Percentiles rank a stretch among this genome's conserved stretches.
Conservation (phyloP, 1,140 invertebrate genomes). For the Carcinoscorpius rotundicauda region DNA sequence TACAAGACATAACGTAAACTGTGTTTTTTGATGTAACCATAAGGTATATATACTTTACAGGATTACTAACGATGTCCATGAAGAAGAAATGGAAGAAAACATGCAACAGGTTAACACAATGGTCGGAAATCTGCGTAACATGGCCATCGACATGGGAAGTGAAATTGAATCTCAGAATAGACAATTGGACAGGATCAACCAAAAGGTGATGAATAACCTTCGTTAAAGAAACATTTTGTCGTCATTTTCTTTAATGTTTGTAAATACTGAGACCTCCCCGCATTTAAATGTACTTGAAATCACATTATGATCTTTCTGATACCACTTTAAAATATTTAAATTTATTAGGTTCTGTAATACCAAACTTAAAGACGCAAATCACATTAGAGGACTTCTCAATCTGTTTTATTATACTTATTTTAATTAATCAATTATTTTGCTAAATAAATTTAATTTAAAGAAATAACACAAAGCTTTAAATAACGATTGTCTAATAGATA, state of each 20-base stretch:
- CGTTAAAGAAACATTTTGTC: neutral
- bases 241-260: neutral
- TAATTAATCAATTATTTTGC: no score
- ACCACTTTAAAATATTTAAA: neutral
- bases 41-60: conserved; percentile 25
- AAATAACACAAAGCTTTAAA: no score
- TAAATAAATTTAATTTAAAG: no score
- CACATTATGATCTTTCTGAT: neutral
- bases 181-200: conserved; percentile 93
- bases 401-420: no score
- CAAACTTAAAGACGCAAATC: neutral
- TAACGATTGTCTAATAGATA: no score
- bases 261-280: no score
- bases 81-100: conserved; percentile 47
- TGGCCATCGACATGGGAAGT: conserved; percentile 98
- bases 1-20: no score
- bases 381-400: neutral
- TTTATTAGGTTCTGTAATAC: neutral
- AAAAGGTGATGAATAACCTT: conserved; percentile 57
- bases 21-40: no score
- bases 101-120: conserved; percentile 59
- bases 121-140: conserved; percentile 96
- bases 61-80: conserved; percentile 47
- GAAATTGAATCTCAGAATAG: conserved; percentile 95
- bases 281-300: neutral